A percentile compares a stretch with the other conserved stretches of the same genome.
Conservation (phyloP, 2,113 vertebrate genomes). For the Arothron firmamentum region DNA sequence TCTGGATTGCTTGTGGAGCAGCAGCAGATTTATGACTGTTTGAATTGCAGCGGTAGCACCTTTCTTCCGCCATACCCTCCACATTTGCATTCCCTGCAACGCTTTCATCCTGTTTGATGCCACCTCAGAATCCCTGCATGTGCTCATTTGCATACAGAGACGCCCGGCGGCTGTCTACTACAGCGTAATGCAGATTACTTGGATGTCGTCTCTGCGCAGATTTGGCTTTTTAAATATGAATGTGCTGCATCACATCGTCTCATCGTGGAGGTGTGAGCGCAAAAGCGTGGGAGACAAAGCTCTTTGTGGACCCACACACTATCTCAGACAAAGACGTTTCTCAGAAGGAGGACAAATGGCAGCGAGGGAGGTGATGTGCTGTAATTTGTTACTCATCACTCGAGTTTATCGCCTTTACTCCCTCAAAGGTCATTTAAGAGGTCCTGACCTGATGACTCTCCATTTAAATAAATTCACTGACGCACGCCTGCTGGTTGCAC, state of each 20-base stretch:
- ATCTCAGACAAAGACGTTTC: conserved; percentile 53
- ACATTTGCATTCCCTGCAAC: background rate
- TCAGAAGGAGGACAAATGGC: conserved; percentile 10
- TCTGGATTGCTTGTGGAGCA: background rate
- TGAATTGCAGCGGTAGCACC: no score
- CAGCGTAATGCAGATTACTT: conserved; percentile 8
- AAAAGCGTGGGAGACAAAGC: conserved; percentile 45
- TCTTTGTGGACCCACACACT: conserved; percentile 52
- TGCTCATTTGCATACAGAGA: conserved; percentile 38
- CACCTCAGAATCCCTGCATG: background rate
- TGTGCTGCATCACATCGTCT: conserved; percentile 10
- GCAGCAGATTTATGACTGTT: background rate
- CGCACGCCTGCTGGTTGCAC: no score
- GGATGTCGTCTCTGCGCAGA: conserved; percentile 24
- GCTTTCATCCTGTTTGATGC: conserved; percentile 17
- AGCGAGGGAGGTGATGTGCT: conserved; percentile 4
- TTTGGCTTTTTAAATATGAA: conserved; percentile 46
- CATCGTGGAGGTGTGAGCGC: conserved; percentile 31
- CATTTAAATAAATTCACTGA: no score
- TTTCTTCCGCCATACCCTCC: no score
- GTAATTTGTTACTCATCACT: conserved; percentile 1
- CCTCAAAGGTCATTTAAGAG: conserved; percentile 4
- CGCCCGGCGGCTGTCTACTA: background rate
- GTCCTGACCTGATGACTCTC: no score
- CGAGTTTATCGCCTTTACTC: background rate